phyloP scores from a whole-genome alignment of 2,113 vertebrate species.

The Stigmatopora nigra region DNA sequence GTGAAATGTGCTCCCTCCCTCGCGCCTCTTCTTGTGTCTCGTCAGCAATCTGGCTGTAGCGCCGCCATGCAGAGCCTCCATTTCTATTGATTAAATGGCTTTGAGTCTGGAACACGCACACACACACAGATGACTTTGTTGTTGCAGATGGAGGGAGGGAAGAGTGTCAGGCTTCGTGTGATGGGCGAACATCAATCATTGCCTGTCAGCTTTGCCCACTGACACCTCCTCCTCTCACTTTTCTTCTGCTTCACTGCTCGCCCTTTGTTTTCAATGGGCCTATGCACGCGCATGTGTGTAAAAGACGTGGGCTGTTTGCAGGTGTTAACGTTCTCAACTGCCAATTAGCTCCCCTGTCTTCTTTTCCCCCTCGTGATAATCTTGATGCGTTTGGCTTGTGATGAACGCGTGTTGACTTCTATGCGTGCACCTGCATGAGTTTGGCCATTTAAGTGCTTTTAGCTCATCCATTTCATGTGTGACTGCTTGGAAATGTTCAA shows the following conservation, averaged over 20 bases:
- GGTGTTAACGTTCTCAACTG: conserved; percentile 83
- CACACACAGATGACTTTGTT: conserved; percentile 57
- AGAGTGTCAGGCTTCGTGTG: conserved; percentile 77
- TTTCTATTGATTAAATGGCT: conserved; percentile 65
- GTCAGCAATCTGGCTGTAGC: conserved; percentile 81
- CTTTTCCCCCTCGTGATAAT: conserved; percentile 72
- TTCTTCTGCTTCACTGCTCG: conserved; percentile 76
- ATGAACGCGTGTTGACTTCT: conserved; percentile 19
- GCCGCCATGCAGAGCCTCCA: conserved; percentile 41
- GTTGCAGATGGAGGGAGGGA: conserved; percentile 62
- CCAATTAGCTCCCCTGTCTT: conserved; percentile 77
- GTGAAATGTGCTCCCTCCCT: conserved; percentile 55
- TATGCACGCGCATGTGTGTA: conserved; percentile 3
- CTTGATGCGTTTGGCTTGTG: conserved; percentile 54
- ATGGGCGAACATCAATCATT: conserved; percentile 87
- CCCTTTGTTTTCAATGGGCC: conserved; percentile 78
- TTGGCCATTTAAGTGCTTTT: background rate
- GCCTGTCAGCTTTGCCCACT: conserved; percentile 71
- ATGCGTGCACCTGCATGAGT: conserved; percentile 9
- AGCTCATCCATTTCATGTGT: background rate
- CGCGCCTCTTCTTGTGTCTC: conserved; percentile 80
- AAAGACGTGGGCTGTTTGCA: conserved; percentile 70
- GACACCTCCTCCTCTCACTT: conserved; percentile 39
- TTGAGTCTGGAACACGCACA: conserved; percentile 52
- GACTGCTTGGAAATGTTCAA: background rate